Conservation (phyloP, 2,888 invertebrate species). For the Phalera bucephala region DNA sequence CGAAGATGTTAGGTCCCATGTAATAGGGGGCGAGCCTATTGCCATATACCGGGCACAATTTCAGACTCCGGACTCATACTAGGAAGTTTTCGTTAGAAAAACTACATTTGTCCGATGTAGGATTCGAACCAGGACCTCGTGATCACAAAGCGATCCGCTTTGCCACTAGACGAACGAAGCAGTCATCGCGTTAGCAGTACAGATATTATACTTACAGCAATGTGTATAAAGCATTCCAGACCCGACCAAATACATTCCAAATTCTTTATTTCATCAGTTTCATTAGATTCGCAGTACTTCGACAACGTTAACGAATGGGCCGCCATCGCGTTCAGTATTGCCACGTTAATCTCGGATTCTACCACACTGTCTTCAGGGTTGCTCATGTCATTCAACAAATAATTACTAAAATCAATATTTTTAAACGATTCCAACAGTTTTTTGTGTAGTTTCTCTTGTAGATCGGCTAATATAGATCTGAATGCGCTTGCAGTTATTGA, state of each 20-base stretch:
- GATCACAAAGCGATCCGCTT: too few species aligned
- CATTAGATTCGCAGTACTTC: slow-evolving; percentile 66
- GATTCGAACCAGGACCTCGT: too few species aligned
- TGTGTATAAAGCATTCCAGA: slow-evolving; percentile 61
- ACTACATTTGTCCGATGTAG: too few species aligned
- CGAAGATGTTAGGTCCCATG: too few species aligned
- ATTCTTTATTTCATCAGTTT: slow-evolving; percentile 57
- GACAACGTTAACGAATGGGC: slow-evolving; percentile 67
- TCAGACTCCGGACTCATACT: too few species aligned
- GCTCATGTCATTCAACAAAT: slow-evolving; percentile 29
- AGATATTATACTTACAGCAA: slow-evolving; percentile 70
- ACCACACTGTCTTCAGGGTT: slow-evolving; percentile 54
- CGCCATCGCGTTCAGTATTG: slow-evolving; percentile 68
- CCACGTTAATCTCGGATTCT: slow-evolving; percentile 48
- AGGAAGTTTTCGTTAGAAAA: too few species aligned
- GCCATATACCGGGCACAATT: too few species aligned
- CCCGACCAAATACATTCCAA: slow-evolving; percentile 64
- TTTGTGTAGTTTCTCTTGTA: slow-evolving; percentile 69
- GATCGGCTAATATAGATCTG: slow-evolving; percentile 64
- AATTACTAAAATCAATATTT: slow-evolving; percentile 56
- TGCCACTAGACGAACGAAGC: too few species aligned
- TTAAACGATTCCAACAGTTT: slow-evolving; percentile 61
- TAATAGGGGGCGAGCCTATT: too few species aligned
- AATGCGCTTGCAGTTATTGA: slow-evolving; percentile 59
- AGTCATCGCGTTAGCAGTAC: too few species aligned